Conservation (phyloP, 1,140 invertebrate genomes). For the Drosophila orosa region DNA sequence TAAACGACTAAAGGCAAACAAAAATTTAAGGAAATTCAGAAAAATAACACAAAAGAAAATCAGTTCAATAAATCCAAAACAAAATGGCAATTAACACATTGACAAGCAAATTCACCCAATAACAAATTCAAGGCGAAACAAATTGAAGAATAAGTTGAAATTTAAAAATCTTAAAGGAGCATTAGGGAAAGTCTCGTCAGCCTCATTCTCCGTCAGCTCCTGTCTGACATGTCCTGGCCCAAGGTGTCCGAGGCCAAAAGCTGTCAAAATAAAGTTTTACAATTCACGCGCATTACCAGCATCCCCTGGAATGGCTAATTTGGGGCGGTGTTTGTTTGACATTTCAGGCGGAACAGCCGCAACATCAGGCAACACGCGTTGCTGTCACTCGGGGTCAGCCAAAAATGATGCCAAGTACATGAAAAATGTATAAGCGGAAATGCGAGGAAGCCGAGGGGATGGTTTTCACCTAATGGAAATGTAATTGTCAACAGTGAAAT, state of each 20-base stretch:
- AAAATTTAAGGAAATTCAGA: neutral
- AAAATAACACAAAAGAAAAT: neutral
- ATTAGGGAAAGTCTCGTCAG: slow-evolving; percentile 30
- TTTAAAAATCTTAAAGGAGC: slow-evolving; percentile 17
- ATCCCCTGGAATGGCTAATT: slow-evolving; percentile 63
- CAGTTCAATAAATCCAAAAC: slow-evolving; percentile 4
- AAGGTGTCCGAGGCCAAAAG: slow-evolving; percentile 70
- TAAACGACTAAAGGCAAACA: neutral
- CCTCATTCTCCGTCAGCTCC: slow-evolving; percentile 1
- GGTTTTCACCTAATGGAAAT: slow-evolving; percentile 65
- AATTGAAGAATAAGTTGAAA: neutral
- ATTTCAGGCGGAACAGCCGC: slow-evolving; percentile 68
- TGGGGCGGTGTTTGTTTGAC: slow-evolving; percentile 73
- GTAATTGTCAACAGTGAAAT: slow-evolving; percentile 74
- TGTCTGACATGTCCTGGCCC: slow-evolving; percentile 40
- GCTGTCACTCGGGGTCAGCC: slow-evolving; percentile 59
- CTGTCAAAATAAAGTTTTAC: slow-evolving; percentile 81
- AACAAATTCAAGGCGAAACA: neutral
- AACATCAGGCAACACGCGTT: slow-evolving; percentile 65
- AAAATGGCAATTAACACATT: neutral
- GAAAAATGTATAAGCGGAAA: slow-evolving; percentile 61
- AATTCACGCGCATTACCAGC: slow-evolving; percentile 62
- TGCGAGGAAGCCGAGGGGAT: slow-evolving; percentile 13
- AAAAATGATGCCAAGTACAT: slow-evolving; percentile 57
- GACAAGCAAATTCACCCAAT: neutral